phyloP scores from a whole-genome alignment of 1,140 invertebrate species.

The Heliothis virescens region DNA sequence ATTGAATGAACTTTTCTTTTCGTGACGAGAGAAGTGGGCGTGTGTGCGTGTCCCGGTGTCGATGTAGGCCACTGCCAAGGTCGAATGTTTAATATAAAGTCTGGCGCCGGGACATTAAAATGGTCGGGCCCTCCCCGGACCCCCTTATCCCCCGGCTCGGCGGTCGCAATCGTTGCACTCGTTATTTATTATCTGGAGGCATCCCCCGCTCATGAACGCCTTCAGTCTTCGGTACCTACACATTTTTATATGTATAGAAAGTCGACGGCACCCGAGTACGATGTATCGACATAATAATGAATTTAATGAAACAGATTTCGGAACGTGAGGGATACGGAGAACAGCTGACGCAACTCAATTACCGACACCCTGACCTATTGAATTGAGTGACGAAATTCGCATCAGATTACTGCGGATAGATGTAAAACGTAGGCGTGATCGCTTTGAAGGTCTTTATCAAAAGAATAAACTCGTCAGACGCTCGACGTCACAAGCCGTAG shows the following conservation, averaged over 20 bases:
- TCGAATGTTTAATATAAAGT: conserved; percentile 86
- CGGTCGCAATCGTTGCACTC: conserved; percentile 85
- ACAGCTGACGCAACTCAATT: conserved; percentile 74
- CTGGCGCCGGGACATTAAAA: conserved; percentile 86
- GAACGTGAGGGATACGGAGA: conserved; percentile 44
- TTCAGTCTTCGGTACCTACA: conserved; percentile 54
- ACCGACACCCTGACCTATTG: conserved; percentile 72
- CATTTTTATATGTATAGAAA: conserved; percentile 47
- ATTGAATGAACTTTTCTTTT: conserved; percentile 84
- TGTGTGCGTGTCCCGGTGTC: conserved; percentile 83
- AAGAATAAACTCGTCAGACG: conserved; percentile 57
- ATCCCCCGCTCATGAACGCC: conserved; percentile 68
- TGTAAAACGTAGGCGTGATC: conserved; percentile 61
- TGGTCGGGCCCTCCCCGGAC: conserved; percentile 81
- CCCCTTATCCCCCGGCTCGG: conserved; percentile 72
- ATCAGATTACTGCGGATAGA: conserved; percentile 66
- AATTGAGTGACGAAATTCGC: conserved; percentile 61
- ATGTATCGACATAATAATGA: conserved; percentile 40
- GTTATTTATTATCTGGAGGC: conserved; percentile 85
- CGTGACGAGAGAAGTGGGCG: conserved; percentile 76
- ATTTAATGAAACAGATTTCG: conserved; percentile 47
- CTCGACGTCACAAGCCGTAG: conserved; percentile 38
- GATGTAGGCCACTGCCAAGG: conserved; percentile 85
- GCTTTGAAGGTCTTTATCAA: conserved; percentile 61
- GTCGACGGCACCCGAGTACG: conserved; percentile 24